Base-by-base conservation (phyloP, 2,888 invertebrate genomes). In the Hofmannophila pseudospretella region DNA sequence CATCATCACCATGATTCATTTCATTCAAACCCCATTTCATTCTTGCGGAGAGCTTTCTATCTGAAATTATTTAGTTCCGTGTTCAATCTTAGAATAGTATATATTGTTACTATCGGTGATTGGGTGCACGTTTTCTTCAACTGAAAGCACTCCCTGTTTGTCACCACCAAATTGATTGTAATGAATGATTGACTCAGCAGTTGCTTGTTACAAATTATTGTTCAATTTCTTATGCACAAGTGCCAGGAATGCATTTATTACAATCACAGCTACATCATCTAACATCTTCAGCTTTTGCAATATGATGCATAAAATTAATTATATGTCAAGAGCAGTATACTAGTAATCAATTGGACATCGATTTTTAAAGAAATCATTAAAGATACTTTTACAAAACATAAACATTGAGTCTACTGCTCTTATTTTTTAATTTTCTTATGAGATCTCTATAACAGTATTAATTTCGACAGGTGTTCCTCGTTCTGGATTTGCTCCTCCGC, bases 11-110 rank as follows among this genome's bases (percentile, higher is more conserved):
- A 47, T 65, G 53, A 64, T 60, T 71, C 69, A 69, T 68, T 30
- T 59, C 73, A 76, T 85, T 86, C 86, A 86, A 86, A 86, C 85
- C 86, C 86, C 86, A 86, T 86, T 81, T 84, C 86, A 85, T 80
- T 64, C 51, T 62, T 67, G 69, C 60, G 76, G 76, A 85, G 80
- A 72, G 84, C 84, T 86, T 84, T 81, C 75, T 67, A 58, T 52
- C 36, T 27, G 9, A 36, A 34, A 36, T 36, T 23, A n/a, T 31
- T 34, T 34, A 28, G 26, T 36, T 36, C 29, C 11, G 30, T 32
- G 25, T 32, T 33, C 32, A 14, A 29, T 26, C 32, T 37, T 44
- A 35, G 52, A 52, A 49, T 12, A 20, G 2, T 16, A 40, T 42
- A 38, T 54, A 58, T 44, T 45, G 54, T 51, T 41, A 45, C 41